phyloP scores from a whole-genome alignment of 2,888 invertebrate species.

The Axea sp. region DNA sequence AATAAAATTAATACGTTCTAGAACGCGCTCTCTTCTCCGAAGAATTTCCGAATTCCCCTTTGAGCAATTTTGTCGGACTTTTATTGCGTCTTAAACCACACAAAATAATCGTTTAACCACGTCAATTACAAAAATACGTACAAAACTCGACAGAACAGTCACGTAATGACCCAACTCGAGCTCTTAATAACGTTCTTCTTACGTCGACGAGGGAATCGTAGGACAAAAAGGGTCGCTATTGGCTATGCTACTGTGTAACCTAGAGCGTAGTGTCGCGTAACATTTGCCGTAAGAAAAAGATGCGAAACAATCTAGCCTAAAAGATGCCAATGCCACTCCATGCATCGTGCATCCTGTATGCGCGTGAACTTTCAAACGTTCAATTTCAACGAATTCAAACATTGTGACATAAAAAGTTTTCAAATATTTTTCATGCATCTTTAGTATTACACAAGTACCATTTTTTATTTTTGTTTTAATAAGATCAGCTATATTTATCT shows the following conservation, averaged over 20 bases:
- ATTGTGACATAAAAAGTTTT: too few species aligned
- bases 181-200: slow-evolving; percentile 43
- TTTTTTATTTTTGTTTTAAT: too few species aligned
- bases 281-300: slow-evolving; percentile 49
- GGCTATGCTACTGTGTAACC: slow-evolving; percentile 34
- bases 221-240: slow-evolving; percentile 43
- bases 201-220: slow-evolving; percentile 24
- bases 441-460: too few species aligned
- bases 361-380: too few species aligned
- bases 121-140: slow-evolving; percentile 52
- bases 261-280: slow-evolving; percentile 50
- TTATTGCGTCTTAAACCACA: slow-evolving; percentile 43
- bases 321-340: slow-evolving; percentile 13
- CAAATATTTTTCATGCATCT: too few species aligned
- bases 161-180: slow-evolving; percentile 39
- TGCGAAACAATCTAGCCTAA: slow-evolving; percentile 27
- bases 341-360: too few species aligned
- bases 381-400: too few species aligned
- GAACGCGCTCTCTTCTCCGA: slow-evolving; percentile 12
- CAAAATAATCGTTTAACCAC: slow-evolving; percentile 37
- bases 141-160: slow-evolving; percentile 33
- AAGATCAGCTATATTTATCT: too few species aligned
- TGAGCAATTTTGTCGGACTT: slow-evolving; percentile 27
- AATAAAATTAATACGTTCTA: slow-evolving; percentile 31
- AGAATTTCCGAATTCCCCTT: slow-evolving; percentile 23